These are phyloP conservation scores for Dreissena rostriformis DNA, from an alignment of 1,140 invertebrate genomes.

Conservation along the genomic window DNA sequence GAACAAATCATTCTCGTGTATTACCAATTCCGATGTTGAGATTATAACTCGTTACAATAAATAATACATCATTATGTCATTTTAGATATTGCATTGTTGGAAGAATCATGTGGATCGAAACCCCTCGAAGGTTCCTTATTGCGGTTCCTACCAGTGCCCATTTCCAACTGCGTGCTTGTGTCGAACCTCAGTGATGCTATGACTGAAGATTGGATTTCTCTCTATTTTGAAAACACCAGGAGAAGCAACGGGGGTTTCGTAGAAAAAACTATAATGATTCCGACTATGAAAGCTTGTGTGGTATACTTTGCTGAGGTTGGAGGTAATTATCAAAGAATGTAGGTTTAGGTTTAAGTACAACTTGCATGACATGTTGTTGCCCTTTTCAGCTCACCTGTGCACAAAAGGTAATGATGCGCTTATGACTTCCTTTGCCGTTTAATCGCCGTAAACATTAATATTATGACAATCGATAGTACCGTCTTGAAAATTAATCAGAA, in stretches of 20 bases:
- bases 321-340: slow-evolving; percentile 4
- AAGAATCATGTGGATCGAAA: not conserved
- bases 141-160: not conserved
- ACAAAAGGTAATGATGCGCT: too few species aligned
- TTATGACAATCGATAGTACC: too few species aligned
- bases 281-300: not conserved
- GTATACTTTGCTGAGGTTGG: slow-evolving; percentile 16
- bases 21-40: not conserved
- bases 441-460: too few species aligned
- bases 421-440: too few species aligned
- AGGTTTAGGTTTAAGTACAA: too few species aligned
- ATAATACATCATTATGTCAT: not conserved
- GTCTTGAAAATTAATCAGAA: too few species aligned
- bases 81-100: slow-evolving; percentile 1
- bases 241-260: slow-evolving; percentile 52
- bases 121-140: slow-evolving; percentile 2
- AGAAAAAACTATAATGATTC: slow-evolving; percentile 9
- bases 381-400: too few species aligned
- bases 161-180: slow-evolving; percentile 30
- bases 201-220: slow-evolving; percentile 9
- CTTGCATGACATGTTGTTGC: too few species aligned
- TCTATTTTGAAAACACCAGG: slow-evolving; percentile 64
- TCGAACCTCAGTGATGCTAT: not conserved
- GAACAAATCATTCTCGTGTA: not conserved
- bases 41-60: not conserved